Evolutionary conservation across 2,113 vertebrate species (phyloP).

Genomic region (Trichechus manatus): DNA sequence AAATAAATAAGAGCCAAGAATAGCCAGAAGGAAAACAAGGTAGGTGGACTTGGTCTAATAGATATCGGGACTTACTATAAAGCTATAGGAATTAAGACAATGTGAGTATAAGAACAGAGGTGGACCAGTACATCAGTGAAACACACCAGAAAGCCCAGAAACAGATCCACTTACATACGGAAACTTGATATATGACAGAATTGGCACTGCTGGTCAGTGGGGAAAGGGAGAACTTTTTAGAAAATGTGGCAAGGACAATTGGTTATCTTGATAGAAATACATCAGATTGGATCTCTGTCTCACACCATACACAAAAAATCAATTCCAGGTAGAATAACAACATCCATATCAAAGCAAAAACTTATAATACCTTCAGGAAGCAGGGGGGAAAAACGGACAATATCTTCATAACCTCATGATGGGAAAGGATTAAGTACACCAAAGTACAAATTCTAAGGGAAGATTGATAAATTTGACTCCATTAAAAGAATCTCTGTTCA

Average conservation of each 20-base stretch:
- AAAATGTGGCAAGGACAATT: not conserved
- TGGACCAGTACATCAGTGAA: not conserved
- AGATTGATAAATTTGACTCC: not conserved
- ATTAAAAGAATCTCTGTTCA: conserved; percentile 15
- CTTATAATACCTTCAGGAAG: not conserved
- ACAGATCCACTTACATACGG: not conserved
- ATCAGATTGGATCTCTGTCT: too few relatives aligned
- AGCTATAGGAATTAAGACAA: not conserved
- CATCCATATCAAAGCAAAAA: not conserved
- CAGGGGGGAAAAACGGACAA: not conserved
- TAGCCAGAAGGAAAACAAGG: conserved; percentile 18
- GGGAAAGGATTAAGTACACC: not conserved
- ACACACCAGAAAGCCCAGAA: not conserved
- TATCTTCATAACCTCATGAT: not conserved
- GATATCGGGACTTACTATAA: conserved; percentile 32
- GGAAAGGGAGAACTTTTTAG: conserved; percentile 1
- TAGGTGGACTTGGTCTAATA: not conserved
- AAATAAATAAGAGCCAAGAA: conserved; percentile 32
- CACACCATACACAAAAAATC: too few relatives aligned
- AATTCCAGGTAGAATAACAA: not conserved
- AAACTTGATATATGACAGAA: not conserved
- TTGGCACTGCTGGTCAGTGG: not conserved
- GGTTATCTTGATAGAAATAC: not conserved
- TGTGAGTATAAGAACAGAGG: not conserved
- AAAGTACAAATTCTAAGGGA: conserved; percentile 2